Evolutionary conservation across 2,888 invertebrate species (phyloP), one percentile per base, ranked within the genome.

Genomic region (Mesorhabditis belari): DNA sequence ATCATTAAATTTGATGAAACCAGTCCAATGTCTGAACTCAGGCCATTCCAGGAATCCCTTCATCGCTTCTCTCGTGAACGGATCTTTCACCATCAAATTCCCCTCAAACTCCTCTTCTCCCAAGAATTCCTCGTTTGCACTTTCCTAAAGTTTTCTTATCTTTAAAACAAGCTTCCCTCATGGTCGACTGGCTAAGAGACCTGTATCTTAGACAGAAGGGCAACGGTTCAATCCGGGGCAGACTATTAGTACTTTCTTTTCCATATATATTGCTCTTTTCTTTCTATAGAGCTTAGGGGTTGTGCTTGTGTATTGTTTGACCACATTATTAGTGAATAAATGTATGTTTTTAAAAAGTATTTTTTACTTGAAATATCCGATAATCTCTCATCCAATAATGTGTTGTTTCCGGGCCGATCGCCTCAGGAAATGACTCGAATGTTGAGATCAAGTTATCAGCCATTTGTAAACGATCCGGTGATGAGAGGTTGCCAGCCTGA

Each of bases 11-110:
- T 69, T 66, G 24, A 77, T 65, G 57, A 77, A 77, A 19, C 74
- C 77, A 60, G 73, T 70, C 74, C 76, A 76, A 60, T 77, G 74
- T 17, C 71, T 67, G 60, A 75, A 77, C 59, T 77, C 77, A 5
- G 77, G 77, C 77, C 77, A 77, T 19, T 65, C 57, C n/a, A 77
- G 63, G 64, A 77, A 77, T 6, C 65, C 66, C 3, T 62, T 58
- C 73, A 77, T 71, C n/a, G 69, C 61, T 3, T 44, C 55, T 55
- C 67, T 63, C 17, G 64, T 66, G 64, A 67, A 70, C 9, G 63
- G 54, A 25, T 67, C 60, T 21, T n/a, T n/a, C n/a, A n/a, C n/a
- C n/a, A n/a, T n/a, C n/a, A n/a, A n/a, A n/a, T n/a, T n/a, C 29
- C n/a, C n/a, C n/a, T 55, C 62, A 44, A 53, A 64, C 9, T 60